These are phyloP conservation scores for Cephalopterus ornatus DNA, from an alignment of 2,113 vertebrate genomes.

Conservation along the genomic window DNA sequence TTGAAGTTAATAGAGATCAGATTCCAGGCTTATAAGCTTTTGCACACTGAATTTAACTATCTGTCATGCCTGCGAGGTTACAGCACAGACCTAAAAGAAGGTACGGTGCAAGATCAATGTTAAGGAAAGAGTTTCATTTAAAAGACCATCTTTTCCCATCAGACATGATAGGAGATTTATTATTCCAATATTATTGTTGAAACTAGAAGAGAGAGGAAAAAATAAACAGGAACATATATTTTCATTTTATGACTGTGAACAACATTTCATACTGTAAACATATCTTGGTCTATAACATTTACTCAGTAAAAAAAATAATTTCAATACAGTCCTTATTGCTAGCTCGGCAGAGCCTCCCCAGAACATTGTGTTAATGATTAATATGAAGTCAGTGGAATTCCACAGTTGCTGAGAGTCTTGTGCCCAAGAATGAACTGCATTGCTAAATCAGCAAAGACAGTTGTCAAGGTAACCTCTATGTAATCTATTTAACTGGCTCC, in stretches of 20 bases:
- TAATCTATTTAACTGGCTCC: conserved; percentile 92
- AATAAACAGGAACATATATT: conserved; percentile 49
- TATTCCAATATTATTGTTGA: conserved; percentile 50
- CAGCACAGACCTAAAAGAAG: conserved; percentile 12
- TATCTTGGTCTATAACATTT: conserved; percentile 58
- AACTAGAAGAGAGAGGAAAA: conserved; percentile 41
- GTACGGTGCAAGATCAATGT: conserved; percentile 40
- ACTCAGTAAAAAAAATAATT: conserved; percentile 61
- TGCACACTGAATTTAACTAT: conserved; percentile 45
- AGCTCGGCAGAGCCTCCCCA: conserved; percentile 76
- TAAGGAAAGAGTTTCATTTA: conserved; percentile 49
- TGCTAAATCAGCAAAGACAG: conserved; percentile 93
- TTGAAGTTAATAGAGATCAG: conserved; percentile 47
- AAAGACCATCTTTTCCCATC: conserved; percentile 62
- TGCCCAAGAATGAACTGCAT: conserved; percentile 86
- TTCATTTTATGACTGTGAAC: conserved; percentile 50
- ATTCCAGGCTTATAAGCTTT: conserved; percentile 15
- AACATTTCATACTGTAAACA: conserved; percentile 65
- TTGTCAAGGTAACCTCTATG: conserved; percentile 93
- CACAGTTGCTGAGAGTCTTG: conserved; percentile 81
- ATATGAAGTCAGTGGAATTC: conserved; percentile 84
- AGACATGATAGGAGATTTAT: conserved; percentile 67
- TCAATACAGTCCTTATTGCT: conserved; percentile 73
- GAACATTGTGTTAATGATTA: conserved; percentile 90
- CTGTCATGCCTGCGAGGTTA: conserved; percentile 44